These are phyloP conservation scores for Martes flavigula DNA, from an alignment of 2,797 vertebrate species.

Conservation along the genomic window DNA sequence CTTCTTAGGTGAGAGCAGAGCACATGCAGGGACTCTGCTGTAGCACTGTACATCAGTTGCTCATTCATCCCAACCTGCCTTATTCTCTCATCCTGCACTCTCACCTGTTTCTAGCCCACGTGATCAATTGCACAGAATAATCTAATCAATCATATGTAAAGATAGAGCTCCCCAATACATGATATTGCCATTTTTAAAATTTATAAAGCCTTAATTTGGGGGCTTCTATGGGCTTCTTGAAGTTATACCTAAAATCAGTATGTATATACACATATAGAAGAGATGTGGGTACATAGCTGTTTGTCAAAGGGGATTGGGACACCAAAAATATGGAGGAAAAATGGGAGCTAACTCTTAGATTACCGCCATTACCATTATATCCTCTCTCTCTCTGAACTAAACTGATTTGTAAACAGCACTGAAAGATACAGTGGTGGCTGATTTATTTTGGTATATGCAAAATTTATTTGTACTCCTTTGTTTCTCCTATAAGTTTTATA, in stretches of 20 bases:
- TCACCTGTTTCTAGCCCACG: neutral
- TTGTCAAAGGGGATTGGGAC: neutral
- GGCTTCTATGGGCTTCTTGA: neutral
- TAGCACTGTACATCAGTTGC: rapidly evolving
- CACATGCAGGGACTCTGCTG: neutral
- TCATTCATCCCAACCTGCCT: neutral
- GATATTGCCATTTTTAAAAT: neutral
- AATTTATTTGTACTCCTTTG: neutral
- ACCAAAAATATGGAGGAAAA: neutral
- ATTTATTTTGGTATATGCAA: neutral
- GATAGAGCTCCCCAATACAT: neutral
- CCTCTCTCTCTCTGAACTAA: neutral
- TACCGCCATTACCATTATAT: neutral
- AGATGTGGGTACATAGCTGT: neutral
- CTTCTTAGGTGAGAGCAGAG: neutral
- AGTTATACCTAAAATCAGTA: neutral
- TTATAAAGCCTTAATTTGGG: neutral
- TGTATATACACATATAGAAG: neutral
- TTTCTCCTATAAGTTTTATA: neutral
- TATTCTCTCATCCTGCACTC: neutral
- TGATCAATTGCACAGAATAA: neutral
- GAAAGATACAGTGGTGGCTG: neutral
- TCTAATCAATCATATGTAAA: neutral
- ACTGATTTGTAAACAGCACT: neutral
- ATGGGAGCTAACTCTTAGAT: neutral